phyloP scores from a whole-genome alignment of 1,140 invertebrate species.

The Bombyx mori region DNA sequence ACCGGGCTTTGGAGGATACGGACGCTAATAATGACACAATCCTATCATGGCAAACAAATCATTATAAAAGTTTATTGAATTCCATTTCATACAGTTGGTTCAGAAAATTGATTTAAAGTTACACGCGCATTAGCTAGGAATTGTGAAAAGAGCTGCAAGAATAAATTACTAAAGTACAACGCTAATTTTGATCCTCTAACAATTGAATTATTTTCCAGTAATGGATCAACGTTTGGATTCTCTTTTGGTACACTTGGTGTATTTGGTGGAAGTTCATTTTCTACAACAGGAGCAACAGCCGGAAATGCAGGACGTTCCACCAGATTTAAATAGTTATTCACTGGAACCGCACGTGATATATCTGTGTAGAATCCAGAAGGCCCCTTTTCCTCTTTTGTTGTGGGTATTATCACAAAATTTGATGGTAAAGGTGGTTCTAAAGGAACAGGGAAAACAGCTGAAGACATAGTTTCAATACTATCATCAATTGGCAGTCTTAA shows the following conservation, averaged over 20 bases:
- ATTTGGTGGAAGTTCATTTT: conserved; percentile 5
- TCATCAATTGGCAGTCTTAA: too few species aligned
- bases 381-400: neutral
- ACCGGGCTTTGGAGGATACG: conserved; percentile 4
- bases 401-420: conserved; percentile 1
- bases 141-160: conserved; percentile 20
- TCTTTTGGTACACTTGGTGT: conserved; percentile 4
- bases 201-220: conserved; percentile 5
- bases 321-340: conserved; percentile 5
- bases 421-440: conserved; percentile 4
- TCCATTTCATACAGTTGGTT: too few species aligned
- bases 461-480: neutral
- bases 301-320: neutral
- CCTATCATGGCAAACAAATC: too few species aligned
- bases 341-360: conserved; percentile 3
- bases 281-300: conserved; percentile 7
- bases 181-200: conserved; percentile 14
- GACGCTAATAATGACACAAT: conserved; percentile 1
- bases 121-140: conserved; percentile 18
- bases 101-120: conserved; percentile 10
- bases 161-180: conserved; percentile 20
- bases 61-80: too few species aligned
- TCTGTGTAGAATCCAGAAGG: neutral
- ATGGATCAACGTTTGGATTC: neutral
- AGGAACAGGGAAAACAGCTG: neutral